Evolutionary conservation across 2,113 vertebrate species (phyloP), one percentile per base, ranked within the genome.

Genomic region (Edolisoma coerulescens): DNA sequence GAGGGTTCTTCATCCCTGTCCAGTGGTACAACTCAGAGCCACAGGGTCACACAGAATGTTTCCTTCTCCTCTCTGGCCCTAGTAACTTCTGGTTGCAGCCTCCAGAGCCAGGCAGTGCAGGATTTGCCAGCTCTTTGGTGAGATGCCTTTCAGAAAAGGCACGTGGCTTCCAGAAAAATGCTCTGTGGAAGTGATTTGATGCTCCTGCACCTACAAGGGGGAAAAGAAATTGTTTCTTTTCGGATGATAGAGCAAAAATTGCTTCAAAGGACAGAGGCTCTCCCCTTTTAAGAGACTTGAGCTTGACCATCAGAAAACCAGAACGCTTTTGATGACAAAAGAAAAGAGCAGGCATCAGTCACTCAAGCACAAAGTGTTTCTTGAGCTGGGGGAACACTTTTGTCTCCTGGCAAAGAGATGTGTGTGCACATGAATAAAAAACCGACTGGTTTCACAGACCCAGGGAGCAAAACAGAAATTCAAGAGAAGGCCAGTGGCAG

Each of bases 381-480:
- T 53, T 41, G 41, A 84, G 37, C 24, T 81, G 24, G 32, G 23
- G 32, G 30, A 77, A 56, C 21, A 32, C 2, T n/a, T 49, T 10
- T 53, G 39, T 47, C 53, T 67, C 37, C 47, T 44, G 24, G 11
- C 6, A 39, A 39, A 84, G 68, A 65, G 42, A n/a, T 10, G 5
- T 10, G 13, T 4, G 2, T 13, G 39, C 6, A 2, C 4, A 1
- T 30, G 28, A 11, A 39, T n/a, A 49, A 80, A 49, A 1, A 9
- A 1, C 13, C 1, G 1, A 20, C 20, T 44, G 15, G 21, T 57
- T 83, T 67, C 81, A 70, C 30, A 69, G 39, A 63, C 22, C 33
- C 39, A 56, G 37, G 37, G 71, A 82, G 22, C 14, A 65, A 75
- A 91, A 19, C 7, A 79, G 68, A 33, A 60, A 33, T 37, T 35